Percentiles rank a stretch among this genome's conserved stretches.
These are phyloP conservation scores for Microchrysa polita DNA, from an alignment of 2,888 invertebrate genomes.

Conservation along the genomic window DNA sequence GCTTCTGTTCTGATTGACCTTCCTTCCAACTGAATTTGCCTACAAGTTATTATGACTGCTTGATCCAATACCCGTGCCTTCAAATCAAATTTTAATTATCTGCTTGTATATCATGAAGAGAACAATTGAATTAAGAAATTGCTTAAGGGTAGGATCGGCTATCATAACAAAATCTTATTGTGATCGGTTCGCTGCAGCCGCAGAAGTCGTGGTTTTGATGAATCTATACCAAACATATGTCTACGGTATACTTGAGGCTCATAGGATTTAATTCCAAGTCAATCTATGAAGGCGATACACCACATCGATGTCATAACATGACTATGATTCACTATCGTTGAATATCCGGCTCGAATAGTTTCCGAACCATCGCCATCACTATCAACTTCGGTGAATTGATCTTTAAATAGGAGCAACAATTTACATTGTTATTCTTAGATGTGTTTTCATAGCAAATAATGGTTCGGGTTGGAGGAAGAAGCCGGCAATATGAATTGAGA, in stretches of 20 bases:
- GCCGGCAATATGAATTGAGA: no score
- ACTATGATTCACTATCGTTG: slow-evolving; percentile 33
- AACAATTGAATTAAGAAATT: slow-evolving; percentile 47
- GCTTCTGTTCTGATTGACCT: no score
- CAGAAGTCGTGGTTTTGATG: slow-evolving; percentile 30
- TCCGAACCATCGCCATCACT: slow-evolving; percentile 11
- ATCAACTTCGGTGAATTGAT: neutral
- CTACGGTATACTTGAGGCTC: neutral
- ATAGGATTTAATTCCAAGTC: slow-evolving; percentile 3
- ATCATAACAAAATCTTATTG: neutral
- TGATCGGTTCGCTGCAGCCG: neutral
- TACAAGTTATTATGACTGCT: no score
- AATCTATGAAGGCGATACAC: slow-evolving; percentile 16
- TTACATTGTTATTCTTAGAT: neutral
- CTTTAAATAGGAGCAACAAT: neutral
- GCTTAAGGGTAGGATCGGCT: slow-evolving; percentile 27
- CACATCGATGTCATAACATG: neutral
- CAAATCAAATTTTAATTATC: no score
- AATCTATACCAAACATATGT: slow-evolving; percentile 43
- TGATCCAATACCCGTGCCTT: no score
- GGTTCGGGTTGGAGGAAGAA: no score
- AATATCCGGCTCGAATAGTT: slow-evolving; percentile 46
- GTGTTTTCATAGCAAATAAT: neutral
- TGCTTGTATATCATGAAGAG: slow-evolving; percentile 23
- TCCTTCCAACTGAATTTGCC: no score